Base-by-base conservation (phyloP, 1,140 invertebrate species). In the Pseudomyrmex concolor region DNA sequence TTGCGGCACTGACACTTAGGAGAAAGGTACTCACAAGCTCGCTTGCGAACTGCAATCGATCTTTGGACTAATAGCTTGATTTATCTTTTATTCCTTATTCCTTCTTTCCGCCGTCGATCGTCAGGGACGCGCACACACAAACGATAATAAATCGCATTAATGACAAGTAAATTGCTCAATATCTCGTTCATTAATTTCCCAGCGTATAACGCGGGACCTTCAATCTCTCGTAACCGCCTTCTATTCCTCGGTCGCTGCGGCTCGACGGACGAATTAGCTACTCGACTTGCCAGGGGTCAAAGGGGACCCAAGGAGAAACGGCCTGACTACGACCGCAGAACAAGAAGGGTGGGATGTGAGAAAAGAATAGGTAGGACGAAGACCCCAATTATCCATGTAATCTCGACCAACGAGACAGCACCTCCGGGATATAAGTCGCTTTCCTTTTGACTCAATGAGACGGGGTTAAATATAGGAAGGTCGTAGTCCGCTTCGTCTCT, bases 321-420 rank as follows among this genome's bases (percentile, higher is more conserved):
- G 60, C 19, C n/a, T 55, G 54, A 66, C 55, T 9, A 59, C 48
- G 48, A 5, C 34, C 34, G 34, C 34, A 1, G 34, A 34, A 34
- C 34, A 66, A 51, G 34, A 60, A 15, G 25, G 22, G 51, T 10
- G 57, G 25, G 25, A 77, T 55, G 45, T 60, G 25, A 25, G 68
- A 82, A 86, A 86, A 89, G 82, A 89, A 86, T 77, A 51, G 17
- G 66, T 78, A 76, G 84, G 5, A 89, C 77, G 66, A 82, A 89
- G 87, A 86, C 54, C 82, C 72, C 88, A 89, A 89, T 89, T 89
- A 89, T 89, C 88, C 81, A 80, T 89, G 82, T 89, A 89, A 89
- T 86, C 84, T 84, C 50, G 22, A 73, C 54, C 71, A 84, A 63
- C 17, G 78, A 81, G 76, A 88, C 70, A 70, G 82, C 82, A 68